Evolutionary conservation across 1,140 invertebrate species (phyloP).

Genomic region (Drosophila pseudoananassae): DNA sequence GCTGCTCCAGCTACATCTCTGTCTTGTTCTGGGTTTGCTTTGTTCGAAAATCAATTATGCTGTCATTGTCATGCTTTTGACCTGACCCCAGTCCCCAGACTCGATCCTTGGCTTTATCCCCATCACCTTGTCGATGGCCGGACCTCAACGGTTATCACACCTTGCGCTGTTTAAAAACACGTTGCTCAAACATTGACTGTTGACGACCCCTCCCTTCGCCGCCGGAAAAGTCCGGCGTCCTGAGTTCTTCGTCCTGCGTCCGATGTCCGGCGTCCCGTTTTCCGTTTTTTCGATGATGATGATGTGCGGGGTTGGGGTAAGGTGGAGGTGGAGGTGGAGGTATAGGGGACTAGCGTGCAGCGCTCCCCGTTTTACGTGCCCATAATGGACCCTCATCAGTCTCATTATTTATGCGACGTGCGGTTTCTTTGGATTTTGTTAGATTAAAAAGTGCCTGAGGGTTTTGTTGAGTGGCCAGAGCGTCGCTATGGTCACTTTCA

Average conservation of each 20-base stretch:
- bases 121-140: conserved; percentile 8
- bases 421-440: conserved; percentile 83
- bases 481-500: conserved; percentile 68
- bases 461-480: conserved; percentile 74
- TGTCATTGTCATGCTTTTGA: conserved; percentile 81
- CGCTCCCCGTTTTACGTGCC: conserved; percentile 65
- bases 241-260: not conserved
- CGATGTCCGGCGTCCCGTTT: not conserved
- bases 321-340: not conserved
- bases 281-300: conserved; percentile 11
- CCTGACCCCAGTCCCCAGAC: conserved; percentile 30
- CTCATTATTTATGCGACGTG: conserved; percentile 83
- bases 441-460: conserved; percentile 82
- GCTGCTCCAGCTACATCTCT: conserved; percentile 17
- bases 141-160: conserved; percentile 79
- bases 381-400: conserved; percentile 82
- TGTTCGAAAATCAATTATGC: conserved; percentile 82
- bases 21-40: conserved; percentile 64
- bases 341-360: conserved; percentile 46
- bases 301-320: conserved; percentile 9
- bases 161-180: conserved; percentile 78
- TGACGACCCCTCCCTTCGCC: conserved; percentile 23
- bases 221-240: conserved; percentile 17
- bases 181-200: conserved; percentile 82
- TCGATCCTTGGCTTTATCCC: conserved; percentile 3